A percentile compares a stretch with the other conserved stretches of the same genome.
These are phyloP conservation scores for Bombus cullumanus DNA, from an alignment of 1,140 invertebrate genomes.

Conservation along the genomic window DNA sequence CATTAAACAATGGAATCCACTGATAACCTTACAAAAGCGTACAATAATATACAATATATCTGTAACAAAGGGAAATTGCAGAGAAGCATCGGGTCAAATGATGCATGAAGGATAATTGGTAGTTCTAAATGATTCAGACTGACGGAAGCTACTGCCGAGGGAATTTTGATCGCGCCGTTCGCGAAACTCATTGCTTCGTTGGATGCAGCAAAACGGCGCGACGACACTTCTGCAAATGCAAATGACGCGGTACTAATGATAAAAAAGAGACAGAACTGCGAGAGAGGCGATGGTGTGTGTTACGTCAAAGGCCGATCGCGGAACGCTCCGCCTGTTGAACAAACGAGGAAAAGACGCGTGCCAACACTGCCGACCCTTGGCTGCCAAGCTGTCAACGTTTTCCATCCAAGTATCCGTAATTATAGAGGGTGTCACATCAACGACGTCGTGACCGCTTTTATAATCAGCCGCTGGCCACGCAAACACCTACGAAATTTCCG, in stretches of 20 bases:
- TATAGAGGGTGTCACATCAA: slow-evolving; percentile 50
- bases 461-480: slow-evolving; percentile 51
- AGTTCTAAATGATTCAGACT: background rate
- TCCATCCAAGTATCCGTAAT: slow-evolving; percentile 76
- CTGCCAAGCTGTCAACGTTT: slow-evolving; percentile 56
- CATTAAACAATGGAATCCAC: background rate
- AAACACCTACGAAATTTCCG: slow-evolving; percentile 49
- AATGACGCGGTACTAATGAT: slow-evolving; percentile 6
- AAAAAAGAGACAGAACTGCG: background rate
- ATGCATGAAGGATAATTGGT: background rate
- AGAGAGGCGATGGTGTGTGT: slow-evolving; percentile 6
- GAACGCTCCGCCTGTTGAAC: slow-evolving; percentile 69
- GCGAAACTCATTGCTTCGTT: background rate
- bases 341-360: slow-evolving; percentile 30
- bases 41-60: background rate
- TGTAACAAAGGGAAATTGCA: background rate
- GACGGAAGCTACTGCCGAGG: background rate
- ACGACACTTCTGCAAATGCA: background rate
- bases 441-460: slow-evolving; percentile 53
- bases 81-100: background rate
- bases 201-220: background rate
- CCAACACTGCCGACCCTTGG: background rate
- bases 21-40: background rate
- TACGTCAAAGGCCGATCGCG: slow-evolving; percentile 46
- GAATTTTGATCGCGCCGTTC: background rate